Evolutionary conservation across 2,797 vertebrate genomes (phyloP).

Genomic region (Microctenopoma steveboyesi): DNA sequence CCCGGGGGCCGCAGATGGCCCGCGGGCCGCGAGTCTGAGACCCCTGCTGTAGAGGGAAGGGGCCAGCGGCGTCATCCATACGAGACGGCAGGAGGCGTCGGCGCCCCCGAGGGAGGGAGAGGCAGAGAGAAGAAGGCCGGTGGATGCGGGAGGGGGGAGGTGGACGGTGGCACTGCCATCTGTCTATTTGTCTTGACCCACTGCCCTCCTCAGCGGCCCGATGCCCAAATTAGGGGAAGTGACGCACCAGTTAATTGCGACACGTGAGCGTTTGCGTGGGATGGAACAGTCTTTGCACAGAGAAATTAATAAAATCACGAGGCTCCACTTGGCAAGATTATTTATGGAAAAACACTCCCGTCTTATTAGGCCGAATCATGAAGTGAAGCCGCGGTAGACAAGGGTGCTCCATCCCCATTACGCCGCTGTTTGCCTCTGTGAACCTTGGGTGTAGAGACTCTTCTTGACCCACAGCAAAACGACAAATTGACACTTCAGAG

Average conservation of each 20-base stretch:
- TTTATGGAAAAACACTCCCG: slow-evolving; percentile 43
- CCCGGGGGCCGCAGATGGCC: no score
- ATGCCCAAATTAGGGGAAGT: slow-evolving; percentile 76
- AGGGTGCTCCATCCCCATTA: slow-evolving; percentile 44
- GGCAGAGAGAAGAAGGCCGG: slow-evolving; percentile 25
- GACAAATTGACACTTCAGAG: slow-evolving; percentile 39
- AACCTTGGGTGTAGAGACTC: slow-evolving; percentile 27
- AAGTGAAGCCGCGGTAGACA: slow-evolving; percentile 38
- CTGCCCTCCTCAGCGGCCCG: slow-evolving; percentile 73
- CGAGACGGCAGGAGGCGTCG: slow-evolving; percentile 46
- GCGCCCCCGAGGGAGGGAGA: slow-evolving; percentile 42
- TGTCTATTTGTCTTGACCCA: slow-evolving; percentile 83
- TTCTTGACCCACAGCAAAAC: slow-evolving; percentile 39
- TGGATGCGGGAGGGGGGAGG: slow-evolving; percentile 15
- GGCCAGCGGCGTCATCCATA: slow-evolving; percentile 52
- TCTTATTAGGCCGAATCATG: slow-evolving; percentile 45
- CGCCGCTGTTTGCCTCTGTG: slow-evolving; percentile 15
- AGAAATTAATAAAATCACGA: slow-evolving; percentile 37
- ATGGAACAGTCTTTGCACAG: slow-evolving; percentile 27
- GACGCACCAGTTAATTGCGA: slow-evolving; percentile 71
- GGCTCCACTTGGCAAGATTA: slow-evolving; percentile 35
- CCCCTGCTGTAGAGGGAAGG: slow-evolving; percentile 33
- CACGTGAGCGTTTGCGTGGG: slow-evolving; percentile 39
- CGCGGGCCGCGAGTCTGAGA: no score
- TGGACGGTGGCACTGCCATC: slow-evolving; percentile 73